Evolutionary conservation across 2,113 vertebrate genomes (phyloP).

Genomic region (Rhea americana): DNA sequence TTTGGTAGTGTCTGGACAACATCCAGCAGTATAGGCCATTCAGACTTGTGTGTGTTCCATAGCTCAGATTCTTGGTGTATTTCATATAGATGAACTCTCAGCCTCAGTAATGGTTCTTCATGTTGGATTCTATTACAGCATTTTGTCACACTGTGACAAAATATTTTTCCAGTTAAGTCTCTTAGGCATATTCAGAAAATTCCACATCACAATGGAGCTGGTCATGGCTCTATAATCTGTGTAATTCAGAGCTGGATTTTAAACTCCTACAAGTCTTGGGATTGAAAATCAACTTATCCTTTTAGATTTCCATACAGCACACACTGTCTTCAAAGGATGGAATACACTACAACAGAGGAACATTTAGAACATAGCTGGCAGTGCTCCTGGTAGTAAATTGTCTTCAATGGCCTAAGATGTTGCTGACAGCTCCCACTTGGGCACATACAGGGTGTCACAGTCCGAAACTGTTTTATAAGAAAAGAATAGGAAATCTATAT

Average conservation of each 20-base stretch:
- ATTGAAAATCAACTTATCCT: background rate
- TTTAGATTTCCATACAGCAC: background rate
- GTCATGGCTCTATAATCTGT: background rate
- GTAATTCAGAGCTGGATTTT: background rate
- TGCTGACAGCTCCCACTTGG: too few species aligned
- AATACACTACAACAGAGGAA: background rate
- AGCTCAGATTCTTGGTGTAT: background rate
- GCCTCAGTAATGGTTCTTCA: background rate
- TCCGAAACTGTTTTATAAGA: background rate
- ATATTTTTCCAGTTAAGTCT: background rate
- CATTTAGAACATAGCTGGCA: conserved; percentile 16
- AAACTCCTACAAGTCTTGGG: background rate
- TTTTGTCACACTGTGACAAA: background rate
- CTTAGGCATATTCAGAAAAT: background rate
- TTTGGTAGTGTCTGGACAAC: background rate
- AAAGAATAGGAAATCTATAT: background rate
- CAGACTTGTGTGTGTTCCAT: background rate
- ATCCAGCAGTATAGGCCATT: background rate
- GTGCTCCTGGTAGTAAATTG: conserved; percentile 32
- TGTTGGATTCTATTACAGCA: background rate
- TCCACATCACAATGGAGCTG: background rate
- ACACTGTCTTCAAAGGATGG: background rate
- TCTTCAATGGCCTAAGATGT: background rate
- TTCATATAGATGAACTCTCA: background rate
- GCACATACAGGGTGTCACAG: background rate